Base-by-base conservation (phyloP, 2,888 invertebrate genomes). In the Drosophila antonietae region DNA sequence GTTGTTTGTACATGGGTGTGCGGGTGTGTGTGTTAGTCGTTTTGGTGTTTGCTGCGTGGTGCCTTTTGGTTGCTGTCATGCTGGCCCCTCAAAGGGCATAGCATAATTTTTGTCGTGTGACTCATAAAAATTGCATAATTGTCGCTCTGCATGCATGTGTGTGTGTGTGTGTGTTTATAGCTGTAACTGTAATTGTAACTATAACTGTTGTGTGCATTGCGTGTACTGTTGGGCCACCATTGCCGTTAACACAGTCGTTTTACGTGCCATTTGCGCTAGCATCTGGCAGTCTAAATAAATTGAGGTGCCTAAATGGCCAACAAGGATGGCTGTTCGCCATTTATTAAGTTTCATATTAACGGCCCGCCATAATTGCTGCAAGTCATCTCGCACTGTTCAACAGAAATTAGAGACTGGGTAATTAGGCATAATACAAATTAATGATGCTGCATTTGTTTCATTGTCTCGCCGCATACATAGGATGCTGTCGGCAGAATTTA, bases 101-200 rank as follows among this genome's bases (percentile, higher is more conserved):
- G 77, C 79, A 75, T 70, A 79, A 71, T 75, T 81, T 85, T 72
- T 78, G 73, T 67, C 74, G 57, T 76, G 60, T 43, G 74, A 53
- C 71, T 82, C 83, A 82, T 88, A 80, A 77, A 86, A 86, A 83
- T 84, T 88, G 83, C 88, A 88, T 79, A 84, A 77, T 83, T 88
- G 76, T 75, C 73, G 67, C 59, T 53, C 44, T 62, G 31, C 49
- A 44, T 31, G 23, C 37, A 37, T 31, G 53, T 58, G 31, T 37
- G 61, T 47, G 44, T 65, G 37, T 63, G 58, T 31, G n/a, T 52
- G 49, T 62, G 33, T 23, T 23, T 33, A 18, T 35, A 14, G 12
- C 18, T 70, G 57, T 33, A 10, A n/a, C 41, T 65, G 43, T 72
- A 65, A 66, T 44, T 76, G 57, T 33, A 10, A n/a, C 41, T 65